A percentile compares a stretch with the other conserved stretches of the same genome.
These are phyloP conservation scores for Babylonia areolata DNA, from an alignment of 1,140 invertebrate genomes.

Conservation along the genomic window DNA sequence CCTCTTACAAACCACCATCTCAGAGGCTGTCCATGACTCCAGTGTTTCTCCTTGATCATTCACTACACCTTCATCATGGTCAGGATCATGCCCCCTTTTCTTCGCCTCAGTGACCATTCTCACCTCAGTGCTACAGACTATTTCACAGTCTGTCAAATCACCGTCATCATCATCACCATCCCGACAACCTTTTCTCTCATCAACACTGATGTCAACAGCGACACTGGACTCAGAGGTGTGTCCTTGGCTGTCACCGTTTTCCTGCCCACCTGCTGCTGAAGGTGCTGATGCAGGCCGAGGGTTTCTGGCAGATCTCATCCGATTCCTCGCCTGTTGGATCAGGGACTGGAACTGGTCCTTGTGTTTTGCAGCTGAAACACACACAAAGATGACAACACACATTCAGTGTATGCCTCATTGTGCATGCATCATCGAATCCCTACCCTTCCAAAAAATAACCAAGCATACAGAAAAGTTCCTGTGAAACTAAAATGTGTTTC, in stretches of 20 bases:
- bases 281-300: neutral
- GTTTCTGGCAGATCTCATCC: conserved; percentile 29
- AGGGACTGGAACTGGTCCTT: conserved; percentile 40
- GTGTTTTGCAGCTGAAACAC: conserved; percentile 18
- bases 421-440: too few relatives aligned
- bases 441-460: too few relatives aligned
- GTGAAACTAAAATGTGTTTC: too few relatives aligned
- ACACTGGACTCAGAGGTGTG: neutral
- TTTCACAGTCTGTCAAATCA: neutral
- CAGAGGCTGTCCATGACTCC: too few relatives aligned
- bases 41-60: too few relatives aligned
- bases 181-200: neutral
- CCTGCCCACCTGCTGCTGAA: neutral
- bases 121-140: neutral
- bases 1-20: too few relatives aligned
- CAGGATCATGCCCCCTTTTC: neutral
- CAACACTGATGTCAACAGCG: neutral
- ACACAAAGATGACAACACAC: neutral
- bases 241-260: neutral
- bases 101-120: neutral
- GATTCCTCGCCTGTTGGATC: conserved; percentile 34
- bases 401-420: neutral
- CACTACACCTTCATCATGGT: neutral
- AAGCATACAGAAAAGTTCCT: too few relatives aligned
- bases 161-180: neutral